These are phyloP conservation scores for Drosophila birchii DNA, from an alignment of 2,888 invertebrate genomes.

Conservation along the genomic window DNA sequence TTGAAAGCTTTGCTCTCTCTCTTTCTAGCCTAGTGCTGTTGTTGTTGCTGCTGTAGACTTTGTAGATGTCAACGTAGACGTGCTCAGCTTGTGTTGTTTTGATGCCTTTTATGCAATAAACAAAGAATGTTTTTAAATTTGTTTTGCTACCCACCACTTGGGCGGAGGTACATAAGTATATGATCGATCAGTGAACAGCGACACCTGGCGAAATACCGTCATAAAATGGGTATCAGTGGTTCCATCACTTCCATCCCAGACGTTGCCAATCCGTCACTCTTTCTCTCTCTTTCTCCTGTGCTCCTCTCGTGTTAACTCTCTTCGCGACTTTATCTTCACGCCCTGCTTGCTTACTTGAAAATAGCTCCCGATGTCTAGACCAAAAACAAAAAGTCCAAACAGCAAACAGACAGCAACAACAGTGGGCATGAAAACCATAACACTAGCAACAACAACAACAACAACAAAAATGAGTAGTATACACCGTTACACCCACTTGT, in stretches of 20 bases:
- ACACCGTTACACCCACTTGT: conserved; percentile 33
- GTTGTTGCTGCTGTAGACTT: conserved; percentile 1
- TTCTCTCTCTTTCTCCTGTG: neutral
- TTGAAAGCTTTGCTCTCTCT: conserved; percentile 16
- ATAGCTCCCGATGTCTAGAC: conserved; percentile 34
- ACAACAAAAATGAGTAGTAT: conserved; percentile 1
- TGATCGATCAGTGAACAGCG: conserved; percentile 11
- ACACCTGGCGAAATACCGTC: neutral
- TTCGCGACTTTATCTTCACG: conserved; percentile 56
- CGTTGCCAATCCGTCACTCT: neutral
- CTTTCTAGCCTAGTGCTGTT: conserved; percentile 15
- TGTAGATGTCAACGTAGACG: conserved; percentile 37
- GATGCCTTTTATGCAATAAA: conserved; percentile 68
- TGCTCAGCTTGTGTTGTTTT: conserved; percentile 38
- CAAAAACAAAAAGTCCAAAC: conserved; percentile 24
- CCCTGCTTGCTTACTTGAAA: conserved; percentile 53
- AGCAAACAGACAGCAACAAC: conserved; percentile 18
- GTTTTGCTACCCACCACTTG: conserved; percentile 24
- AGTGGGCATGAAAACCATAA: conserved; percentile 7
- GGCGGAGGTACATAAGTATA: neutral
- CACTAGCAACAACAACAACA: conserved; percentile 19
- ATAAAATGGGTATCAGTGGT: conserved; percentile 5
- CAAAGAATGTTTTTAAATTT: conserved; percentile 39
- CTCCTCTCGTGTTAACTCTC: conserved; percentile 3
- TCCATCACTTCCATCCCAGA: conserved; percentile 3